These are phyloP conservation scores for Huso huso DNA, from an alignment of 2,797 vertebrate genomes.

Conservation along the genomic window DNA sequence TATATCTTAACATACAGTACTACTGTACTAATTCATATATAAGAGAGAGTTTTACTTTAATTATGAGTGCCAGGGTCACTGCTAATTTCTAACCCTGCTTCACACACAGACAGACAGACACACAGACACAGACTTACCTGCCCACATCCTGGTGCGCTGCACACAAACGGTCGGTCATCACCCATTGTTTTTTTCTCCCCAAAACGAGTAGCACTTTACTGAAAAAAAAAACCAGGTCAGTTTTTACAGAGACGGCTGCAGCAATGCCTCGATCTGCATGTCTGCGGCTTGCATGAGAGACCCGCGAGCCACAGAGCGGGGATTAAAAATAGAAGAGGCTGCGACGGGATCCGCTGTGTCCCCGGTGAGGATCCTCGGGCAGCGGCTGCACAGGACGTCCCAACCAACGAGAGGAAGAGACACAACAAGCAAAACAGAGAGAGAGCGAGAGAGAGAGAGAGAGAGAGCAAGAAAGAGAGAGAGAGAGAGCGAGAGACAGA, in stretches of 20 bases:
- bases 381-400: no score
- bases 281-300: no score
- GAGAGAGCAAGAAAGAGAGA: no score
- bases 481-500: no score
- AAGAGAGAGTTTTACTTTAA: slow-evolving; percentile 51
- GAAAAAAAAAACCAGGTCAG: background rate
- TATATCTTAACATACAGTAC: background rate
- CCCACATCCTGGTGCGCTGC: slow-evolving; percentile 88
- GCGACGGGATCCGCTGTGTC: no score
- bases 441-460: no score
- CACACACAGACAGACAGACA: slow-evolving; percentile 32
- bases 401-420: no score
- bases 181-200: slow-evolving; percentile 73
- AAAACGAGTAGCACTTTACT: slow-evolving; percentile 70
- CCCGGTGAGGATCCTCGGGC: no score
- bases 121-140: slow-evolving; percentile 69
- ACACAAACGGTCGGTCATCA: slow-evolving; percentile 97
- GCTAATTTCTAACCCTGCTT: slow-evolving; percentile 50
- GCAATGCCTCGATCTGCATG: background rate
- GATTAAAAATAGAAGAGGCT: no score
- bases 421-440: background rate
- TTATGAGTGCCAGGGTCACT: slow-evolving; percentile 43
- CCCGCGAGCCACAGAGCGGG: no score
- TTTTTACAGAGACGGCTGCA: background rate
- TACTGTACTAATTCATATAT: background rate